Conservation (phyloP, 2,888 invertebrate species). For the Sthenelais limicola region DNA sequence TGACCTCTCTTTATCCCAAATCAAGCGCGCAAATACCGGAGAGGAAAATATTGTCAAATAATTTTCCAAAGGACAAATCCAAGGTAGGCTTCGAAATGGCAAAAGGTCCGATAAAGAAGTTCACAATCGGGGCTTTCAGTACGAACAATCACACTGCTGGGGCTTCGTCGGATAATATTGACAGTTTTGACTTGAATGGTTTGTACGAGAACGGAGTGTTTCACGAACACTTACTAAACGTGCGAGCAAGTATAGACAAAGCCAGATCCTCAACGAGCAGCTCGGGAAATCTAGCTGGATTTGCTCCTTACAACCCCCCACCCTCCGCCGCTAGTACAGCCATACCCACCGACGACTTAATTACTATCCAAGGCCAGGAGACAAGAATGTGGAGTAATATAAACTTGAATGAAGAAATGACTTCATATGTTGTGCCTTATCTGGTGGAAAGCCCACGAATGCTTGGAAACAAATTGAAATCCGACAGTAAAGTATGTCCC, state of each 20-base stretch:
- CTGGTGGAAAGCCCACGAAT: too few species aligned
- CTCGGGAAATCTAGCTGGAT: too few species aligned
- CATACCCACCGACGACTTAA: not conserved
- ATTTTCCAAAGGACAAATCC: not conserved
- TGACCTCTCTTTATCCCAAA: constrained; percentile 10
- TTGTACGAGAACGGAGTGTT: constrained; percentile 23
- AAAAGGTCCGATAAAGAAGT: constrained; percentile 17
- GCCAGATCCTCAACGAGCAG: not conserved
- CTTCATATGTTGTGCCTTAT: too few species aligned
- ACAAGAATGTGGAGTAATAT: constrained; percentile 7
- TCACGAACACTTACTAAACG: constrained; percentile 8
- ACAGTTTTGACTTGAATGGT: not conserved
- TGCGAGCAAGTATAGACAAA: not conserved
- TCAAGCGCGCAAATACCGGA: not conserved
- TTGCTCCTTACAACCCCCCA: not conserved
- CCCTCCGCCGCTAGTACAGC: constrained; percentile 2
- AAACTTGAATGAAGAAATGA: too few species aligned
- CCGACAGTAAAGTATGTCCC: too few species aligned
- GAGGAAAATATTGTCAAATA: not conserved
- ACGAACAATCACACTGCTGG: too few species aligned
- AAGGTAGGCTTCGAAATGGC: not conserved
- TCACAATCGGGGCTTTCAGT: constrained; percentile 3
- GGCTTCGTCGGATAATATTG: too few species aligned
- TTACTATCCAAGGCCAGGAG: constrained; percentile 13
- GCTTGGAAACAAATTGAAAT: too few species aligned